These are phyloP conservation scores for Dinoponera quadriceps DNA, from an alignment of 1,140 invertebrate genomes.

Conservation along the genomic window DNA sequence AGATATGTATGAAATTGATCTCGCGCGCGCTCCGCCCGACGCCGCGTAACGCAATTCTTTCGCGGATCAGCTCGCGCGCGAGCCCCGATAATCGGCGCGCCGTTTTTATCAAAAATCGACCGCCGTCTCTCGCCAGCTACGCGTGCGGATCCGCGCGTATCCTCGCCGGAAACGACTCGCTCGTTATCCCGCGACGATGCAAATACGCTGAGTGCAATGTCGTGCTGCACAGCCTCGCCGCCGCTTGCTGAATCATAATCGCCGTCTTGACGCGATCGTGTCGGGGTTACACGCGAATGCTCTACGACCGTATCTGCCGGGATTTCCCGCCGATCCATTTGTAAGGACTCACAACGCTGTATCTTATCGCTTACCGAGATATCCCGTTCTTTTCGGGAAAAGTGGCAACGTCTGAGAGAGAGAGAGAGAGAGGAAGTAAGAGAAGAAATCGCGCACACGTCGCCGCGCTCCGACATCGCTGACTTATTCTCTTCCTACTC, in stretches of 20 bases:
- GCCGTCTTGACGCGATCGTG: neutral
- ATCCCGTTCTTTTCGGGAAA: neutral
- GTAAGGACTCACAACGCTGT: slow-evolving; percentile 3
- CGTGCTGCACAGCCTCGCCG: neutral
- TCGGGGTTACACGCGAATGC: slow-evolving; percentile 9
- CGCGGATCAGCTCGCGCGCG: neutral
- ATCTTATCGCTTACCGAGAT: neutral
- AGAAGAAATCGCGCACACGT: no score
- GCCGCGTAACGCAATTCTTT: slow-evolving; percentile 6
- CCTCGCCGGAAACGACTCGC: slow-evolving; percentile 27
- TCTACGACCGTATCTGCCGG: neutral
- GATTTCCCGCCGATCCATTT: neutral
- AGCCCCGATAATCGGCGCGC: slow-evolving; percentile 6
- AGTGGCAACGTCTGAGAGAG: no score
- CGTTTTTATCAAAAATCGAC: slow-evolving; percentile 15
- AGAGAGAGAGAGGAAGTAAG: no score
- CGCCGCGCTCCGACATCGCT: neutral
- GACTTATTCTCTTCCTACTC: neutral
- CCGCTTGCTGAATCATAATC: slow-evolving; percentile 4
- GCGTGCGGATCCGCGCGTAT: neutral
- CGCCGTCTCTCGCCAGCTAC: neutral
- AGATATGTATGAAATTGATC: neutral
- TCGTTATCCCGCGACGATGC: slow-evolving; percentile 23
- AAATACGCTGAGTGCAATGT: slow-evolving; percentile 16
- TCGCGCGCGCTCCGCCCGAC: no score